Percentiles rank a stretch among this genome's conserved stretches.
These are phyloP conservation scores for Gastrophryne carolinensis DNA, from an alignment of 2,797 vertebrate species.

Conservation along the genomic window DNA sequence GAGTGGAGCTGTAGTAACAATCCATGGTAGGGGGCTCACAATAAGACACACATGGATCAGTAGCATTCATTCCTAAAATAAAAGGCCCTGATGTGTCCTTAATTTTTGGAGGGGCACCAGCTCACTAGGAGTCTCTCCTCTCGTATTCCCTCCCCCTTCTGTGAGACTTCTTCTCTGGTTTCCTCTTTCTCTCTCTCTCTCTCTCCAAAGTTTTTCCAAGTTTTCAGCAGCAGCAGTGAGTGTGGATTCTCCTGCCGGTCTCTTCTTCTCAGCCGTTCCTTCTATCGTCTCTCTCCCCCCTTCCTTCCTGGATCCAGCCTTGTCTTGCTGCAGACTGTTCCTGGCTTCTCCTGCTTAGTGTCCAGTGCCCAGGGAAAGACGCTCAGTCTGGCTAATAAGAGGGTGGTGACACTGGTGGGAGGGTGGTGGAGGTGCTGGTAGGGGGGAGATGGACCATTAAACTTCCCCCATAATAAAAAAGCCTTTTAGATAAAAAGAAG, in stretches of 20 bases:
- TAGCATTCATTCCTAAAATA: constrained; percentile 87
- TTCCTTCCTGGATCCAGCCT: not conserved
- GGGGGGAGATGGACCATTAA: constrained; percentile 31
- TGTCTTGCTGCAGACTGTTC: constrained; percentile 1
- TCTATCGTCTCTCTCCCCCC: not conserved
- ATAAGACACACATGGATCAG: constrained; percentile 90
- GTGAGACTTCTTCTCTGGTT: constrained; percentile 10
- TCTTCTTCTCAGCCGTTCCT: not conserved
- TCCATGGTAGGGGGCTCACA: constrained; percentile 97
- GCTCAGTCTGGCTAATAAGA: constrained; percentile 38
- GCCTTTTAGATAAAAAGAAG: constrained; percentile 48
- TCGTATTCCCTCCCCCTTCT: constrained; percentile 22
- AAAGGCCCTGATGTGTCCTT: constrained; percentile 69
- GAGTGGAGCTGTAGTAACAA: constrained; percentile 92
- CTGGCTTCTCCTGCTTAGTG: not conserved
- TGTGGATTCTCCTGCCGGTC: not conserved
- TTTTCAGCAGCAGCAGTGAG: not conserved
- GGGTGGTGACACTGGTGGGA: constrained; percentile 41
- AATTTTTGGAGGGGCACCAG: constrained; percentile 68
- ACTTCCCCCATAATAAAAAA: constrained; percentile 46
- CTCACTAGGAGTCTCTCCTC: constrained; percentile 45
- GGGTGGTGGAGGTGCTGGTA: too few species aligned
- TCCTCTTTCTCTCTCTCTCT: not conserved
- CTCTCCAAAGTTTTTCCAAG: not conserved
- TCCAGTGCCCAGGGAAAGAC: not conserved